Evolutionary conservation across 2,888 invertebrate genomes (phyloP), one percentile per base, ranked within the genome.

Genomic region (Parasteatoda lunata): DNA sequence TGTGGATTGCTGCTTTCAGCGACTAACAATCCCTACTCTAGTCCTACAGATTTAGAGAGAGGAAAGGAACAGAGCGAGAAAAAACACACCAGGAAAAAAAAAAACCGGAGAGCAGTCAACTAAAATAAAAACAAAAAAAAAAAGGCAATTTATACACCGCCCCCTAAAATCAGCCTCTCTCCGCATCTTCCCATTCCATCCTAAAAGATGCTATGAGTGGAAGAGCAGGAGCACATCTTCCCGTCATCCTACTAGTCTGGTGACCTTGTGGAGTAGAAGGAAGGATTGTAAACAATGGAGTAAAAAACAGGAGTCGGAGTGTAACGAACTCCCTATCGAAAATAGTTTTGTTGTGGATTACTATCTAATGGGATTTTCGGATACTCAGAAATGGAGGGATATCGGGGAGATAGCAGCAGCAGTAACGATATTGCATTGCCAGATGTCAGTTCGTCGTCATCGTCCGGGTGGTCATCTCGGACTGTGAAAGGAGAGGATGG

Each of bases 391-490:
- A 80, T 80, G 85, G 85, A 80, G 80, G 79, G 80, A 5, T 66
- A 70, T n/a, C 71, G 85, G 85, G 85, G 85, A 80, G 69, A 70
- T 54, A 70, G 73, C 54, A 75, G 69, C 69, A 81, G 69, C 49
- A 71, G 75, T 30, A 76, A 51, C 70, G 72, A 68, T n/a, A 68
- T 51, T 30, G 68, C 80, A 7, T 70, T 77, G 54, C 85, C 80
- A 71, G 85, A 85, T 71, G 81, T 81, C 81, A 81, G 75, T 15
- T 84, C 85, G n/a, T 85, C 85, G 48, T 85, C 85, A 59, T 59
- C 59, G 52, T 79, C 79, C 75, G 78, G 78, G 49, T 78, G 84
- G 79, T 52, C 68, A n/a, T 66, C 48, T 47, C 47, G 59, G 52
- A 47, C 68, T 13, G 48, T 65, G 51, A 65, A 68, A 13, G 71